These are phyloP conservation scores for Pomacea canaliculata DNA, from an alignment of 2,888 invertebrate genomes.

Conservation along the genomic window DNA sequence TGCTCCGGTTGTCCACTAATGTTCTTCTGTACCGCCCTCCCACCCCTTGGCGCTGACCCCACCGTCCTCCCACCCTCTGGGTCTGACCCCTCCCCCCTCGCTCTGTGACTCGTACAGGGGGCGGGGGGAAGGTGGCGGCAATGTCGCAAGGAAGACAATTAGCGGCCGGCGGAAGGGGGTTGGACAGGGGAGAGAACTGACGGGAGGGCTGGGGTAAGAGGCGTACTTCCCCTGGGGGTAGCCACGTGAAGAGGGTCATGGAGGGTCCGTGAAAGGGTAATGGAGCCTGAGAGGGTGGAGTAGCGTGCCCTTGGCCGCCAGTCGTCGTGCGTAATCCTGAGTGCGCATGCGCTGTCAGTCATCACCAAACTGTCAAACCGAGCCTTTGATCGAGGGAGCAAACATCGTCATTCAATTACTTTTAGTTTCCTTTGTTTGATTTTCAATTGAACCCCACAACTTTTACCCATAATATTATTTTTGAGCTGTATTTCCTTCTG, in stretches of 20 bases:
- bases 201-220: background rate
- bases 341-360: background rate
- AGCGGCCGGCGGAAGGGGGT: background rate
- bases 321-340: background rate
- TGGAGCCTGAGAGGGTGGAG: slow-evolving; percentile 12
- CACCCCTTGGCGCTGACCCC: background rate
- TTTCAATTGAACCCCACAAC: too few species aligned
- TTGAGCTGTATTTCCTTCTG: too few species aligned
- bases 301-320: slow-evolving; percentile 15
- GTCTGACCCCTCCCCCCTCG: background rate
- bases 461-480: too few species aligned
- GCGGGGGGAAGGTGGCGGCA: background rate
- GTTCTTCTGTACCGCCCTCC: too few species aligned
- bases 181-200: background rate
- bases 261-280: slow-evolving; percentile 4
- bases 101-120: background rate
- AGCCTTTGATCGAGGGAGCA: too few species aligned
- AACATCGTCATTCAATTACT: too few species aligned
- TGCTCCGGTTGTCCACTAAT: too few species aligned
- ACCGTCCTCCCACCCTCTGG: too few species aligned
- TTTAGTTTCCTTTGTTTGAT: too few species aligned
- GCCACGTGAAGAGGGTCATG: background rate
- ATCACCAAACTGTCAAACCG: too few species aligned
- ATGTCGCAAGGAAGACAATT: slow-evolving; percentile 20
- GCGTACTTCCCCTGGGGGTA: background rate